A percentile compares a stretch with the other conserved stretches of the same genome.
Evolutionary conservation across 2,888 invertebrate species (phyloP).

Genomic region (Nasonia oneida): DNA sequence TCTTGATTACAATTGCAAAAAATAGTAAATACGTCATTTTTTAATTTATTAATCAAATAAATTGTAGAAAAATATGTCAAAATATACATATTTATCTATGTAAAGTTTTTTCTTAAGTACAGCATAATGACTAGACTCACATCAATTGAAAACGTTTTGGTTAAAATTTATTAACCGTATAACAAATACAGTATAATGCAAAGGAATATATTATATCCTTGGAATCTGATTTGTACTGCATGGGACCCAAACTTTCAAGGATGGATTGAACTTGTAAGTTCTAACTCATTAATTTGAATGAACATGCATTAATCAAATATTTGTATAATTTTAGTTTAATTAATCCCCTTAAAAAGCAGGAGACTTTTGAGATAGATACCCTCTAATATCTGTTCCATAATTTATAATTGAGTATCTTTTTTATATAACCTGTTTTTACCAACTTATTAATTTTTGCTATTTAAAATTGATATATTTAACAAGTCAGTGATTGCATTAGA

Average conservation of each 20-base stretch:
- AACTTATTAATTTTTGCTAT: constrained; percentile 12
- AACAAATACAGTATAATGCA: constrained; percentile 3
- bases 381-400: not conserved
- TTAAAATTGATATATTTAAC: constrained; percentile 9
- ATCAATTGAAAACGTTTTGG: constrained; percentile 18
- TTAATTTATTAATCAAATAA: not conserved
- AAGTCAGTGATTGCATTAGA: constrained; percentile 1
- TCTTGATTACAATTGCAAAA: constrained; percentile 16
- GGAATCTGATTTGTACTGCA: constrained; percentile 58
- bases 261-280: constrained; percentile 18
- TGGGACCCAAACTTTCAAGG: constrained; percentile 44
- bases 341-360: constrained; percentile 29
- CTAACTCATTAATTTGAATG: not conserved
- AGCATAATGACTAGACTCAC: constrained; percentile 26
- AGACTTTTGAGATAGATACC: constrained; percentile 39
- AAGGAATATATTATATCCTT: constrained; percentile 23
- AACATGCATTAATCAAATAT: not conserved
- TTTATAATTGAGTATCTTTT: not conserved
- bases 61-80: constrained; percentile 49
- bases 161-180: constrained; percentile 8
- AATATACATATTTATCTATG: constrained; percentile 32
- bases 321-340: not conserved
- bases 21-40: constrained; percentile 20
- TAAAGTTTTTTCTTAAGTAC: constrained; percentile 28
- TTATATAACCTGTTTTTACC: constrained; percentile 16